These are phyloP conservation scores for Heterodera schachtii DNA, from an alignment of 1,140 invertebrate species.

Conservation along the genomic window DNA sequence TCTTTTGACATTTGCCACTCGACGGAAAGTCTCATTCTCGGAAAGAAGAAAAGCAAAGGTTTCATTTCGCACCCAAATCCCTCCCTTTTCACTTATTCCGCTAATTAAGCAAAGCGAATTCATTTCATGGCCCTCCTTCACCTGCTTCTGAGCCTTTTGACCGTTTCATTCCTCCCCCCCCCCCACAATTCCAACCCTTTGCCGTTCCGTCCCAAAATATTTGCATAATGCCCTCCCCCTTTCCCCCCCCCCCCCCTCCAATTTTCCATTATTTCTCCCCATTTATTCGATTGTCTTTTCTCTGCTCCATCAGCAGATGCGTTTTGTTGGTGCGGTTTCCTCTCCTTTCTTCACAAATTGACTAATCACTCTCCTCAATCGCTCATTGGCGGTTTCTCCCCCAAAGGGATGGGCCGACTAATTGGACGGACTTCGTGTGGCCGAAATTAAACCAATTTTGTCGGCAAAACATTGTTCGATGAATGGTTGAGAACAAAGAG, in stretches of 20 bases:
- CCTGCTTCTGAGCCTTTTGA: neutral
- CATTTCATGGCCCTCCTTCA: neutral
- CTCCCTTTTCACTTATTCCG: neutral
- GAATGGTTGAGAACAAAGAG: conserved; percentile 1
- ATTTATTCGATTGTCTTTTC: neutral
- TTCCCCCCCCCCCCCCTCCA: no score
- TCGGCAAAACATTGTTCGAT: neutral
- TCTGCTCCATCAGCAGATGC: neutral
- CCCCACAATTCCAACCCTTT: no score
- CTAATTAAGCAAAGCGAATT: conserved; percentile 5
- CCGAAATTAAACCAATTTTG: conserved; percentile 12
- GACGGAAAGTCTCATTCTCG: neutral
- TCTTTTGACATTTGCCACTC: neutral
- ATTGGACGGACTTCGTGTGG: conserved; percentile 9
- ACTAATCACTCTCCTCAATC: conserved; percentile 8
- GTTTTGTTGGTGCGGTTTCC: neutral
- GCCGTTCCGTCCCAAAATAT: no score
- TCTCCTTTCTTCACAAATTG: conserved; percentile 13
- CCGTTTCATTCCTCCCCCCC: no score
- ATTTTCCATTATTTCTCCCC: neutral
- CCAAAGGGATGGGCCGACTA: conserved; percentile 7
- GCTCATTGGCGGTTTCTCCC: neutral
- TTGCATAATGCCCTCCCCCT: neutral
- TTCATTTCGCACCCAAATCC: neutral
- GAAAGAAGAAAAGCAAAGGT: neutral